Conservation (phyloP, 2,797 vertebrate genomes). For the Leptodactylus fallax region DNA sequence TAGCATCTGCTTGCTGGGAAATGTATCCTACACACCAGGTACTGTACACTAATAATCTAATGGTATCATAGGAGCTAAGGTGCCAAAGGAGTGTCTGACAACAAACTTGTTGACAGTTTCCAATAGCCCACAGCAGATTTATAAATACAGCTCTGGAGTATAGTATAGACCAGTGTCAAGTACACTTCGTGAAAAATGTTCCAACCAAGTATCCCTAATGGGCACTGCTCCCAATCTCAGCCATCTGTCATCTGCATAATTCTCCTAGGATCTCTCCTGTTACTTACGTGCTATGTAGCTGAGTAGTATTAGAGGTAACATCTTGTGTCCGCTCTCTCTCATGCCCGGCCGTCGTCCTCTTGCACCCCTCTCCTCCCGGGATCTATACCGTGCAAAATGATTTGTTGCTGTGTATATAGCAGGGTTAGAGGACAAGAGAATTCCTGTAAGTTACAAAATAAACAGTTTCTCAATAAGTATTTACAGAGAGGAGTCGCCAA, state of each 20-base stretch:
- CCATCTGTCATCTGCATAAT: not conserved
- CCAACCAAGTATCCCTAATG: too few relatives aligned
- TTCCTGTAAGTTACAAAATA: slow-evolving; percentile 37
- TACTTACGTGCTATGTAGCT: slow-evolving; percentile 31
- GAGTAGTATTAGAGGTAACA: slow-evolving; percentile 37
- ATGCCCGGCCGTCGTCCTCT: not conserved
- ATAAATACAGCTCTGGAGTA: too few relatives aligned
- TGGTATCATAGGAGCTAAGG: too few relatives aligned
- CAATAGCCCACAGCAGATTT: too few relatives aligned
- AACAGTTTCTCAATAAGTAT: slow-evolving; percentile 50
- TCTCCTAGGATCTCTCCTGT: not conserved
- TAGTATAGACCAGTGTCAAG: too few relatives aligned
- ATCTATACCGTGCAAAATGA: not conserved
- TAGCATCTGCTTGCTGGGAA: not conserved
- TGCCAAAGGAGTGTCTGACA: too few relatives aligned
- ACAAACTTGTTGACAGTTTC: too few relatives aligned
- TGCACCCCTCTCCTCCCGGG: not conserved
- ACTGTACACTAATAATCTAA: not conserved
- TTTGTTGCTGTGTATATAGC: slow-evolving; percentile 3
- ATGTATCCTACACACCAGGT: not conserved
- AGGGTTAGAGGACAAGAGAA: not conserved
- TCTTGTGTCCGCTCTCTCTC: not conserved
- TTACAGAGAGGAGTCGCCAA: not conserved
- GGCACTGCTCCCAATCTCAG: too few relatives aligned
- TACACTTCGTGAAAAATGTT: too few relatives aligned